These are phyloP conservation scores for Drosophila fungiperda DNA, from an alignment of 2,888 invertebrate genomes.

Conservation along the genomic window DNA sequence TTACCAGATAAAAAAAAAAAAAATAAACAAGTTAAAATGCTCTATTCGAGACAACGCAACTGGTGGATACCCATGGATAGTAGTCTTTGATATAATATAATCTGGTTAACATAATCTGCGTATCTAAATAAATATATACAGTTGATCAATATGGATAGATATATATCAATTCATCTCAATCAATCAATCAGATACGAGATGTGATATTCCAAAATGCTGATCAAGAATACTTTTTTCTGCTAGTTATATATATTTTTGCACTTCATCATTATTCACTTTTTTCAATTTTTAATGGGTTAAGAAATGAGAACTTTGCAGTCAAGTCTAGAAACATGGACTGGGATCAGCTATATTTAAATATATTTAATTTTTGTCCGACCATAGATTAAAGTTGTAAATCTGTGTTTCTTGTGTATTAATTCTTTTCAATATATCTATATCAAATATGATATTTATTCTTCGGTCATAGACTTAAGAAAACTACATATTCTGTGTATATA, in stretches of 20 bases:
- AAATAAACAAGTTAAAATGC: neutral
- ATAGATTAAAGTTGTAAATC: neutral
- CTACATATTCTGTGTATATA: too few species aligned
- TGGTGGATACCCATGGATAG: neutral
- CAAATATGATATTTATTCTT: neutral
- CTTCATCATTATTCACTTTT: neutral
- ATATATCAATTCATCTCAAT: too few species aligned
- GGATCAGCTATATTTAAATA: neutral
- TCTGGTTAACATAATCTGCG: too few species aligned
- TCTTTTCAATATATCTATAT: neutral
- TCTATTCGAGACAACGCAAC: neutral
- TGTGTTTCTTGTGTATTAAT: neutral
- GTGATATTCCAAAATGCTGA: neutral
- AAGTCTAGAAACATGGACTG: neutral
- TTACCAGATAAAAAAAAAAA: constrained; percentile 6
- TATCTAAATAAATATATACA: too few species aligned
- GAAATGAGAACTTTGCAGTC: neutral
- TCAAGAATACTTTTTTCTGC: neutral
- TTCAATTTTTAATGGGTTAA: neutral
- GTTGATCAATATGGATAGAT: too few species aligned
- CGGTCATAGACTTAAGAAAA: neutral
- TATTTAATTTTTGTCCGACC: neutral
- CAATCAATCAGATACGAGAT: too few species aligned
- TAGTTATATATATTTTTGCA: too few species aligned
- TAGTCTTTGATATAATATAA: neutral